A percentile compares a stretch with the other conserved stretches of the same genome.
phyloP scores from a whole-genome alignment of 2,113 vertebrate genomes.

The Odontophorus gujanensis region DNA sequence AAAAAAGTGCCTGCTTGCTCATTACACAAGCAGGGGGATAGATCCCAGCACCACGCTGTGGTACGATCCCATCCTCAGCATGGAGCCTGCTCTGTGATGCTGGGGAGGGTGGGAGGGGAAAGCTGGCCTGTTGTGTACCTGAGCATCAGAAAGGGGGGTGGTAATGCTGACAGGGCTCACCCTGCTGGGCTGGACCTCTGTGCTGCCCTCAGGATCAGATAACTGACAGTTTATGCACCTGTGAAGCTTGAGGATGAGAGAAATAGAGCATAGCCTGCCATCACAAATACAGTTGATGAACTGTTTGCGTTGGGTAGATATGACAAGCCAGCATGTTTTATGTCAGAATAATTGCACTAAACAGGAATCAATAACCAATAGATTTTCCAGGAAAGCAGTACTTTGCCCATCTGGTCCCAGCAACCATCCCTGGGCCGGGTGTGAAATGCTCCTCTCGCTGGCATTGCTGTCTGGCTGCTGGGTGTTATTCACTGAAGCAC shows the following conservation, averaged over 20 bases:
- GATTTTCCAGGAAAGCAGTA: not conserved
- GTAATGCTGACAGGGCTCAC: fast-evolving
- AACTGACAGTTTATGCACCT: not conserved
- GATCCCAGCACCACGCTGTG: fast-evolving
- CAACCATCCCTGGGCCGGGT: not conserved
- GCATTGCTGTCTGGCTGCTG: not conserved
- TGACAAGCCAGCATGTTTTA: not conserved
- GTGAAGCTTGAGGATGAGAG: not conserved
- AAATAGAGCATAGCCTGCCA: not conserved
- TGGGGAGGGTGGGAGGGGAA: not conserved
- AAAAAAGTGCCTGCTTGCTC: not conserved
- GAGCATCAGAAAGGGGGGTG: not conserved
- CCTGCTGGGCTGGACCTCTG: fast-evolving
- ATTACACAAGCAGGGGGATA: fast-evolving
- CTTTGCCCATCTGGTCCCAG: not conserved
- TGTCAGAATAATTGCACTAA: not conserved
- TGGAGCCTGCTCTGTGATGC: fast-evolving
- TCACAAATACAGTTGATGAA: not conserved
- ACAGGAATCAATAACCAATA: not conserved
- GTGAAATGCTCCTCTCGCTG: not conserved
- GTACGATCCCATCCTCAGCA: fast-evolving
- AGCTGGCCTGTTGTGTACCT: fast-evolving
- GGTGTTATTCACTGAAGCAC: not conserved
- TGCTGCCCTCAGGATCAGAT: not conserved
- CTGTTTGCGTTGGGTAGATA: not conserved